Evolutionary conservation across 1,140 invertebrate species (phyloP), one percentile per base, ranked within the genome.

Genomic region (Leptopilina boulardi): DNA sequence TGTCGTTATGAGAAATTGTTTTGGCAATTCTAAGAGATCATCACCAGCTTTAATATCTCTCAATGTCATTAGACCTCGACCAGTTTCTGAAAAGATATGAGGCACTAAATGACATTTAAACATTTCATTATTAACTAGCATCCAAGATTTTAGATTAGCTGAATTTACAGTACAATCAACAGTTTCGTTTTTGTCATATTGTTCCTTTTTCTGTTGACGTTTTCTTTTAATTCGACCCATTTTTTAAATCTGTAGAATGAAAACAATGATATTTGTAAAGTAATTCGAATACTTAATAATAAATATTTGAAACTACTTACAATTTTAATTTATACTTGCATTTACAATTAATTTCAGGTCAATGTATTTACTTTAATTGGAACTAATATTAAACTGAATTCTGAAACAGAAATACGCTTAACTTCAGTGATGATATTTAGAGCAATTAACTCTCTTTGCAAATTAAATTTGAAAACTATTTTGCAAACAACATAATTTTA

Each of bases 61-160:
- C 78, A 92, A 91, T 11, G 93, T 91, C 83, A 92, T 91, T 41
- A 95, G 89, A 23, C 94, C 94, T 80, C 94, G 88, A 21, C 93
- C 93, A 44, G 93, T 93, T 21, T 89, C 86, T 77, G 88, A 75
- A 85, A 93, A 93, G 47, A 90, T 74, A n/a, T 89, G 87, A 51
- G 92, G 84, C 41, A 83, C 78, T 56, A 93, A 83, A 78, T 91
- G 86, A 78, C 87, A 87, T 76, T 88, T 90, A 18, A 88, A 83
- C 38, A 82, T 82, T 78, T 91, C 89, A 76, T 89, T 89, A 75
- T 91, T 80, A 74, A 82, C 84, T 51, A 86, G 73, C 76, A 93
- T 86, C 92, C 92, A 93, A 38, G 87, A 85, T 54, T 91, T 91
- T 70, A 93, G 86, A 77, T 83, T 86, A 78, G 89, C 80, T 54